These are phyloP conservation scores for Rutpela maculata DNA, from an alignment of 2,888 invertebrate species.

Conservation along the genomic window DNA sequence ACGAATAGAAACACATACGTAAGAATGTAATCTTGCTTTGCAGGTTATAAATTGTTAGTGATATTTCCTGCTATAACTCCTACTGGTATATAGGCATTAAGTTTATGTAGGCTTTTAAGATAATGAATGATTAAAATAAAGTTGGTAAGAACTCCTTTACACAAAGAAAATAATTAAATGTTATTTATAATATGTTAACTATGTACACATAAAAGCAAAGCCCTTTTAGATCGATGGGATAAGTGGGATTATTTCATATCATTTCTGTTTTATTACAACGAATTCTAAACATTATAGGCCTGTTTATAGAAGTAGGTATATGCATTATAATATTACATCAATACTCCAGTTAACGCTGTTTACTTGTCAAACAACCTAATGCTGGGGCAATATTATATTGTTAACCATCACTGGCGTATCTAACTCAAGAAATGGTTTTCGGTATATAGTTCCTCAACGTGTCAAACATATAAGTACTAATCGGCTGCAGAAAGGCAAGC, in stretches of 20 bases:
- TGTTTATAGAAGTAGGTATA: too few species aligned
- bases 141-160: not conserved
- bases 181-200: conserved; percentile 9
- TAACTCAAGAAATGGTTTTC: too few species aligned
- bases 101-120: not conserved
- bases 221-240: not conserved
- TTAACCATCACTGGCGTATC: too few species aligned
- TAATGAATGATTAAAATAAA: not conserved
- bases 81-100: not conserved
- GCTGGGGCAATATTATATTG: too few species aligned
- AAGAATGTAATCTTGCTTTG: not conserved
- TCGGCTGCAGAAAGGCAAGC: too few species aligned
- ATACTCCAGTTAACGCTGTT: too few species aligned
- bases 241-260: not conserved
- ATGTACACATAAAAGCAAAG: not conserved
- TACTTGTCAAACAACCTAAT: too few species aligned
- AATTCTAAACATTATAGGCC: not conserved
- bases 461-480: too few species aligned
- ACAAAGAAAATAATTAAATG: conserved; percentile 23
- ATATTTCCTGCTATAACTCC: conserved; percentile 7
- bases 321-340: too few species aligned
- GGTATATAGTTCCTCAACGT: too few species aligned
- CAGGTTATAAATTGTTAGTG: not conserved
- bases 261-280: not conserved
- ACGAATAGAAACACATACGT: not conserved